Base-by-base conservation (phyloP, 2,797 vertebrate genomes). In the Erpetoichthys calabaricus region DNA sequence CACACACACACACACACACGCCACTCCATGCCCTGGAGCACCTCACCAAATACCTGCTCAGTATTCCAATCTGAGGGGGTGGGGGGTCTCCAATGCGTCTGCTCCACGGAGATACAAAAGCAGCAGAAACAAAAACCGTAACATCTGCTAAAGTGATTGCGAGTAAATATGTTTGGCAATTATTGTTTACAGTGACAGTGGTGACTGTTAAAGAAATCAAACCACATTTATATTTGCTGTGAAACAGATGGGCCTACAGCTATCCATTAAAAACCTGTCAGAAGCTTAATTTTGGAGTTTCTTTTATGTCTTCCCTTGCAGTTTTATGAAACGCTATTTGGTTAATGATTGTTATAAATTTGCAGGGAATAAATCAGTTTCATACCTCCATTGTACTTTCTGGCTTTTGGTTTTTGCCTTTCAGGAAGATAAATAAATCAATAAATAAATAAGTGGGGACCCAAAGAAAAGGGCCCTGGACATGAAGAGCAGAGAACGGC, bases 121-220 rank as follows among this genome's bases (percentile, higher is more conserved):
- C 73, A 58, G 74, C 74, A 72, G 76, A 85, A 81, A 85, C 78
- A 84, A 82, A 87, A 86, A 84, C 75, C 78, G 75, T 78, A 85
- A 87, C 86, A 90, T 89, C 86, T 90, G 87, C 83, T 87, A 88
- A 87, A 85, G 81, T 79, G 79, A 85, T 85, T 83, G 83, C 73
- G 79, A 85, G 84, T 86, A 87, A 89, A 88, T 88, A 88, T 88
- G 85, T 88, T 87, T 85, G 85, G 86, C 85, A 85, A 87, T 88
- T 87, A 87, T 86, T 87, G 86, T 88, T 88, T 88, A 88, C 86
- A 89, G 85, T 89, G 83, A 89, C 83, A 88, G 82, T 88, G 81
- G 84, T 86, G 87, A 86, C 84, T 86, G 85, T 88, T 86, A 69
- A 79, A 80, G 71, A 80, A 84, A 85, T 85, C 77, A 82, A 80